Percentiles rank a stretch among this genome's conserved stretches.
Conservation (phyloP, 2,113 vertebrate genomes). For the Tricholaema leucomelas region DNA sequence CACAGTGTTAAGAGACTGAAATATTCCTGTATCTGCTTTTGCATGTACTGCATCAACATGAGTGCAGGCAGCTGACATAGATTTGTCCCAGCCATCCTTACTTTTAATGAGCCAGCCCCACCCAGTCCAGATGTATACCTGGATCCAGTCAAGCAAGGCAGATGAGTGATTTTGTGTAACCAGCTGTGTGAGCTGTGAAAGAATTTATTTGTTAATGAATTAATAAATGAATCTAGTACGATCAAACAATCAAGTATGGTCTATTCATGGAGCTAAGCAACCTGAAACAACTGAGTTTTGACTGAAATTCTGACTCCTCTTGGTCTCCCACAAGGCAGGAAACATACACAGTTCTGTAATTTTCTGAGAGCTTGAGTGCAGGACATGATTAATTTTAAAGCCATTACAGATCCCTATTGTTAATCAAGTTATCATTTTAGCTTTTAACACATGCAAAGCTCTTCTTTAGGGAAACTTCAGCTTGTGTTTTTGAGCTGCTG, state of each 20-base stretch:
- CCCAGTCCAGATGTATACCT: not conserved
- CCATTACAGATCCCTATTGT: not conserved
- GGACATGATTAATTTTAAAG: not conserved
- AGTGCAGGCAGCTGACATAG: not conserved
- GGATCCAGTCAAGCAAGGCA: not conserved
- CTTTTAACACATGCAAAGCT: not conserved
- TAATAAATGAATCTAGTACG: not conserved
- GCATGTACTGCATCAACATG: not conserved
- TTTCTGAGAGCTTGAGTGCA: not conserved
- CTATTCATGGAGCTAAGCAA: not conserved
- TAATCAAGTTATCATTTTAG: not conserved
- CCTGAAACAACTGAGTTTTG: not conserved
- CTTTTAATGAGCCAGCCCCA: not conserved
- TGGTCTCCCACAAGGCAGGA: not conserved
- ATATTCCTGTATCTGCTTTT: not conserved
- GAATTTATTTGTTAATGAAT: not conserved
- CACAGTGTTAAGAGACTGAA: not conserved
- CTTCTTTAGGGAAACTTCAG: not conserved
- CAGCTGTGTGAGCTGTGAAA: not conserved
- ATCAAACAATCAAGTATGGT: not conserved
- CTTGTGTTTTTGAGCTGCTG: not conserved
- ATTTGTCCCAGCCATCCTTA: not conserved
- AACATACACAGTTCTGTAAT: not conserved
- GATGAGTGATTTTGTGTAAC: not conserved
- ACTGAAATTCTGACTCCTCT: not conserved